Evolutionary conservation across 1,140 invertebrate species (phyloP).

Genomic region (Diploscapter pachys): DNA sequence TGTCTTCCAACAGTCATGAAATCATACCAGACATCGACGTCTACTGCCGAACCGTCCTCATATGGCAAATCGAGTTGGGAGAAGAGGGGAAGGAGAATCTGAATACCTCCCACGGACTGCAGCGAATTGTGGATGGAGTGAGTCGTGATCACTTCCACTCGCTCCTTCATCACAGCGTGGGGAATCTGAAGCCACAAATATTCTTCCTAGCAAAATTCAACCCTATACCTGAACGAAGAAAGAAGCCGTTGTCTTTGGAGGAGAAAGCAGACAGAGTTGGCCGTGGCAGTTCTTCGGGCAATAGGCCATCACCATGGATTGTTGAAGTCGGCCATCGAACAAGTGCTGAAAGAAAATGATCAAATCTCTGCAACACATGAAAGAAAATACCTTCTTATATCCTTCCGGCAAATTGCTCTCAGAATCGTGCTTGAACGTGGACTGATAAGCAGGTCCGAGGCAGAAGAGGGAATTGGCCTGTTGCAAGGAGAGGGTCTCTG

Average conservation of each 20-base stretch:
- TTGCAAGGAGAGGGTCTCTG: constrained; percentile 89
- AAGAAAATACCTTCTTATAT: constrained; percentile 48
- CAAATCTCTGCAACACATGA: background rate
- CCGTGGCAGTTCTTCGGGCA: constrained; percentile 95
- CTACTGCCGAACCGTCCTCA: constrained; percentile 54
- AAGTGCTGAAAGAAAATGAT: constrained; percentile 73
- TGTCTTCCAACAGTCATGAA: background rate
- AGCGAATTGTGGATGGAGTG: constrained; percentile 97
- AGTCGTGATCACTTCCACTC: constrained; percentile 96
- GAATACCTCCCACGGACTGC: constrained; percentile 96
- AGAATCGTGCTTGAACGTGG: constrained; percentile 57
- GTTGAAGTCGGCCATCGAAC: constrained; percentile 94
- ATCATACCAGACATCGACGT: constrained; percentile 63
- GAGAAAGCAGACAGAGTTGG: constrained; percentile 88
- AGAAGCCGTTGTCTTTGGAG: constrained; percentile 89
- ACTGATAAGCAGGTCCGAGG: constrained; percentile 56
- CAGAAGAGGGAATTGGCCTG: constrained; percentile 57
- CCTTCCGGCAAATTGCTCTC: constrained; percentile 56
- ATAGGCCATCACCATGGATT: constrained; percentile 97
- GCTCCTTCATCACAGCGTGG: constrained; percentile 95
- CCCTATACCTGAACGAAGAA: constrained; percentile 77
- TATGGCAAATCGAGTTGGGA: constrained; percentile 86
- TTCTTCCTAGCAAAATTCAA: too few relatives aligned
- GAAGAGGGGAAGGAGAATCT: constrained; percentile 95
- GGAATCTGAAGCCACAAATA: constrained; percentile 70